Base-by-base conservation (phyloP, 2,797 vertebrate genomes). In the Propithecus perrieri region DNA sequence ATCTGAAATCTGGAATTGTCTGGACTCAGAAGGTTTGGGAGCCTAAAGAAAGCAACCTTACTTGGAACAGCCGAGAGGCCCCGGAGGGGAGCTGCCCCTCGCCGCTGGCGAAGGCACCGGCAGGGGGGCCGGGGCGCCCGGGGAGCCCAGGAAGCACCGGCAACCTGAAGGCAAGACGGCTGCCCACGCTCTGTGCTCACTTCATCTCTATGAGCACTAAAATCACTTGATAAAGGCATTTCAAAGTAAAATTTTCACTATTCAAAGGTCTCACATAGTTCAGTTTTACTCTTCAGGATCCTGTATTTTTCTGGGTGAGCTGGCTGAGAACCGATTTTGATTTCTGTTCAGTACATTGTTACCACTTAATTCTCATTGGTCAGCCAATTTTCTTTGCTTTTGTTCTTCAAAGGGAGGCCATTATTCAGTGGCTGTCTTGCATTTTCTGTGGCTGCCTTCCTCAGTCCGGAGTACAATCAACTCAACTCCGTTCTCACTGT, bases 361-460 rank as follows among this genome's bases (percentile, higher is more conserved):
- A 88, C 48, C 84, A 67, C 89, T 94, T 93, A 85, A 93, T 94
- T 90, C 85, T 94, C 87, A 35, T 87, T 65, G 71, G 65, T 72
- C 86, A 96, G 57, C 89, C 97, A 61, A 57, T 96, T 96, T 93
- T 80, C 96, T 96, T 67, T 94, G 83, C 96, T 69, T 97, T 95
- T 97, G 89, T 95, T 97, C 94, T 97, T 97, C 96, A 94, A 92
- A 97, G 86, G 63, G 63, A 96, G 91, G 76, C 91, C 38, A 0
- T 53, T 53, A 7, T 50, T 72, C 48, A 33, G 63, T 46, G 93
- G 86, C 87, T 55, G 50, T 17, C 95, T 85, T 85, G 46, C 72
- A 26, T 96, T 76, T 69, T 83, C 79, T 81, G 91, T 28, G 46
- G 83, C 76, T 53, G 48, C 65, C 67, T 94, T 61, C 59, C 59